A percentile compares a stretch with the other conserved stretches of the same genome.
Evolutionary conservation across 2,888 invertebrate genomes (phyloP).

Genomic region (Tyria jacobaeae): DNA sequence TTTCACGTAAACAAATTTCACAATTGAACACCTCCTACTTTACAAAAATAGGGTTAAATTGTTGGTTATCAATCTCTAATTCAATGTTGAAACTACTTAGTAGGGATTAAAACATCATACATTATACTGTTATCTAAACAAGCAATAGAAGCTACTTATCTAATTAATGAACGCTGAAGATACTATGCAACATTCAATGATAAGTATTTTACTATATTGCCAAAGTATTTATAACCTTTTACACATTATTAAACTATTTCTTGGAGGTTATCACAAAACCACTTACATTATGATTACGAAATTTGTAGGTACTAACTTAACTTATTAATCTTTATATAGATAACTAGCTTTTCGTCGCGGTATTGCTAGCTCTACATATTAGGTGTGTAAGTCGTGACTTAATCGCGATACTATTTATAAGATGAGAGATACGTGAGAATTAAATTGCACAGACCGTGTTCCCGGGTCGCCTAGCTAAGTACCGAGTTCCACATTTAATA

Average conservation of each 20-base stretch:
- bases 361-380: too few species aligned
- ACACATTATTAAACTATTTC: background rate
- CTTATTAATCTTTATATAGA: too few species aligned
- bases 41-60: constrained; percentile 1
- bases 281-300: background rate
- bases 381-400: too few species aligned
- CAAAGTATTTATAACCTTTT: background rate
- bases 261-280: background rate
- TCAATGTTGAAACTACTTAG: background rate
- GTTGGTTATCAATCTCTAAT: background rate
- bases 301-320: too few species aligned
- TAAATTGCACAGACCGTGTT: too few species aligned
- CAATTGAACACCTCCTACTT: background rate
- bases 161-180: constrained; percentile 5
- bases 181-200: background rate
- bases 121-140: constrained; percentile 8
- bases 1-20: background rate
- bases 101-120: background rate
- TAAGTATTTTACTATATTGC: background rate
- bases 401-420: too few species aligned
- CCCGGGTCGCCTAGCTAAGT: too few species aligned
- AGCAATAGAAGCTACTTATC: constrained; percentile 11
- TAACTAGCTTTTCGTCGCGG: too few species aligned
- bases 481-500: too few species aligned
- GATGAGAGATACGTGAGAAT: too few species aligned